Evolutionary conservation across 2,797 vertebrate genomes (phyloP), one percentile per base, ranked within the genome.

Genomic region (Darevskia mixta): DNA sequence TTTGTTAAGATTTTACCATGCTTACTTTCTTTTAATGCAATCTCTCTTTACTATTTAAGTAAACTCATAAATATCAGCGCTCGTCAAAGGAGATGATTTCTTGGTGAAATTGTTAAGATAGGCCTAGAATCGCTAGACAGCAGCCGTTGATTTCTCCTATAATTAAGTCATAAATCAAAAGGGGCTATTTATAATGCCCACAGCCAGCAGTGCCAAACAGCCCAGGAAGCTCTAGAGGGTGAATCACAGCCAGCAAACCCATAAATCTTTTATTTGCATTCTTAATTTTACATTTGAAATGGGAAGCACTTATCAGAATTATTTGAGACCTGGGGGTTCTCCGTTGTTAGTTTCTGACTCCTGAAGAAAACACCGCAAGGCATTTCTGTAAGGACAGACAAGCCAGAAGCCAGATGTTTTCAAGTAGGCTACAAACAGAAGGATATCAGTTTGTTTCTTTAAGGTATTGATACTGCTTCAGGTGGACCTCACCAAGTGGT

Each of bases 111-210:
- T 61, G 95, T 89, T 95, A 94, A 95, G 90, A 94, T 73, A 75
- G 86, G 92, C 93, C 95, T 94, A 82, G 93, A 94, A 94, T 94
- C 83, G 55, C 84, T 84, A 86, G 45, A 43, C 32, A 49, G 49
- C 94, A 85, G 93, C 90, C 61, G 80, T 85, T 90, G 43, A 93
- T 91, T 94, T 95, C 73, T 92, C 89, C 90, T 79, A 78, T 94
- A 95, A 94, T 95, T 89, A 95, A 92, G 86, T 93, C 92, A 94
- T 91, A 77, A 85, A 93, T 91, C 93, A 93, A 94, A 96, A 94
- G 71, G 77, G 83, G 82, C 92, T 41, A 92, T 92, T 95, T 95
- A 86, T 93, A 95, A 81, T 80, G 91, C 93, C 79, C 88, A 86
- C 90, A 94, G 78, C 82, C 90, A 96, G 73, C 92, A 83, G 82